Percentiles rank a stretch among this genome's conserved stretches.
Conservation (phyloP, 1,140 invertebrate species). For the Ectropis grisescens region DNA sequence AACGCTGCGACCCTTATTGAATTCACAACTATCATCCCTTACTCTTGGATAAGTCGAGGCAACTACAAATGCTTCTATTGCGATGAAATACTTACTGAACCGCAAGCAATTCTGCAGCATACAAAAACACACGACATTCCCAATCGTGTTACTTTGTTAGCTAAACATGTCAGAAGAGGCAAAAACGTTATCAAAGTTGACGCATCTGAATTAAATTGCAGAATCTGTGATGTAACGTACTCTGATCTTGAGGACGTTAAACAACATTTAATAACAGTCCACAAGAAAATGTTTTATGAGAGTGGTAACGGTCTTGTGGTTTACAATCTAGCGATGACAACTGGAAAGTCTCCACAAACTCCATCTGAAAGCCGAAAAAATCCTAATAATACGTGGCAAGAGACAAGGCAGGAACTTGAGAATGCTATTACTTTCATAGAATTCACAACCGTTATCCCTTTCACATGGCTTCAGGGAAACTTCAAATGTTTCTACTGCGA, state of each 20-base stretch:
- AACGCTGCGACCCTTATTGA: slow-evolving; percentile 34
- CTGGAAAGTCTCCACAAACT: too few species aligned
- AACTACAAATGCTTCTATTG: slow-evolving; percentile 52
- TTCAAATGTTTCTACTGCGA: slow-evolving; percentile 42
- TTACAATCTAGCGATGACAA: slow-evolving; percentile 31
- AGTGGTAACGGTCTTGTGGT: slow-evolving; percentile 35
- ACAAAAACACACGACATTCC: slow-evolving; percentile 23
- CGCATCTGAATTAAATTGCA: slow-evolving; percentile 34
- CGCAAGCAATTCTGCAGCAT: slow-evolving; percentile 22
- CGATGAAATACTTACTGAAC: slow-evolving; percentile 20
- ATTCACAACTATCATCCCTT: slow-evolving; percentile 29
- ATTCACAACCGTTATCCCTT: slow-evolving; percentile 19
- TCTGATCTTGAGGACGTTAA: slow-evolving; percentile 23
- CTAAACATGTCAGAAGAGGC: slow-evolving; percentile 31
- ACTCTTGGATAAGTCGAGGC: slow-evolving; percentile 35
- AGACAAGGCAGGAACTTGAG: slow-evolving; percentile 31
- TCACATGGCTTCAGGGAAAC: slow-evolving; percentile 30
- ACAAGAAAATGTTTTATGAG: slow-evolving; percentile 27
- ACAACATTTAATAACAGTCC: slow-evolving; percentile 22
- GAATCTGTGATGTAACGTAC: slow-evolving; percentile 20
- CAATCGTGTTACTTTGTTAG: slow-evolving; percentile 17
- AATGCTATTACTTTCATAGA: slow-evolving; percentile 21
- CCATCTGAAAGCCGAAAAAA: too few species aligned
- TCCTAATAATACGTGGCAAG: slow-evolving; percentile 21
- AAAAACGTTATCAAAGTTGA: slow-evolving; percentile 37